A percentile compares a stretch with the other conserved stretches of the same genome.
phyloP scores from a whole-genome alignment of 2,113 vertebrate genomes.

The Myotis lucifugus region DNA sequence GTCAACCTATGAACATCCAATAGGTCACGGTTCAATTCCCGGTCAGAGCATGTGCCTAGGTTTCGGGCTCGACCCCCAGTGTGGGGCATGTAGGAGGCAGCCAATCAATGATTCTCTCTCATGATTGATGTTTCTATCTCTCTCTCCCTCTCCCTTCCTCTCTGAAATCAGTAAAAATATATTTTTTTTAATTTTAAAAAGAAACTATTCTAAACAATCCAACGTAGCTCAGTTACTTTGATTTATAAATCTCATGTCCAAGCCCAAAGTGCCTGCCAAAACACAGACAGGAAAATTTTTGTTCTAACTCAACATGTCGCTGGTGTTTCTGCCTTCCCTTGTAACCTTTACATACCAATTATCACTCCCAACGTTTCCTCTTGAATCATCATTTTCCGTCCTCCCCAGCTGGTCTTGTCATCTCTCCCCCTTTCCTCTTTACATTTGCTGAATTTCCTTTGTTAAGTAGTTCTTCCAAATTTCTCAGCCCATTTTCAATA shows the following conservation, averaged over 20 bases:
- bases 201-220: not conserved
- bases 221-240: not conserved
- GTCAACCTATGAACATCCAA: too few relatives aligned
- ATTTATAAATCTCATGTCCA: not conserved
- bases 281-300: not conserved
- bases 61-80: too few relatives aligned
- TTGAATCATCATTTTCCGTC: not conserved
- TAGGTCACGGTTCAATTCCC: too few relatives aligned
- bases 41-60: too few relatives aligned
- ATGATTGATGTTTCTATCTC: too few relatives aligned
- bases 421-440: not conserved
- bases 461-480: conserved; percentile 30
- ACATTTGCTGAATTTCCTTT: conserved; percentile 12
- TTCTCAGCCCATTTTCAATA: not conserved
- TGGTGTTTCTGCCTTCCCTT: not conserved
- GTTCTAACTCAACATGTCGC: conserved; percentile 1
- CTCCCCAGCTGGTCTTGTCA: not conserved
- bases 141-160: too few relatives aligned
- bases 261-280: not conserved
- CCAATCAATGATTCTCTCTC: too few relatives aligned
- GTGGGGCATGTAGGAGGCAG: too few relatives aligned
- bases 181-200: not conserved
- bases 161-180: too few relatives aligned
- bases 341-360: conserved; percentile 46
- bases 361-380: not conserved